phyloP scores from a whole-genome alignment of 2,113 vertebrate genomes.

The Craseonycteris thonglongyai region DNA sequence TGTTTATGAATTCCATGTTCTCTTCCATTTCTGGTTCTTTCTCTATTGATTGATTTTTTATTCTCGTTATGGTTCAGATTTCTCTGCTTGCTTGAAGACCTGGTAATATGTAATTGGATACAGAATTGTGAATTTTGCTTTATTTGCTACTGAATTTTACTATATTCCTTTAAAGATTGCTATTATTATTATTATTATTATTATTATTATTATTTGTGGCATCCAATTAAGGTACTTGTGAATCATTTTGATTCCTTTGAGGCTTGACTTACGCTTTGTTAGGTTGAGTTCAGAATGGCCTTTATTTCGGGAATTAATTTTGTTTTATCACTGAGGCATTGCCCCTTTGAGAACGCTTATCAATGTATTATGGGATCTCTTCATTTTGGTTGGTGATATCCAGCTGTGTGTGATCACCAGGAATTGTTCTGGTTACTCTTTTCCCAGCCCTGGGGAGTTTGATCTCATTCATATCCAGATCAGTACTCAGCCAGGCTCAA shows the following conservation, averaged over 20 bases:
- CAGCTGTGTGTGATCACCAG: not conserved
- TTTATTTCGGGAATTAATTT: not conserved
- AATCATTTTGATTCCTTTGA: not conserved
- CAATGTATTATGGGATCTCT: not conserved
- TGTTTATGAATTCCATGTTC: not conserved
- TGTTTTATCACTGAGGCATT: not conserved
- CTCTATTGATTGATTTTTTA: not conserved
- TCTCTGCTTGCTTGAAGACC: not conserved
- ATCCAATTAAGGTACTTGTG: not conserved
- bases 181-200: not conserved
- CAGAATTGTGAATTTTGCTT: not conserved
- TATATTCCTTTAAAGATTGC: not conserved
- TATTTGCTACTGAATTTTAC: slow-evolving; percentile 1
- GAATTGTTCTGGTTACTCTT: not conserved
- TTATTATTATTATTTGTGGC: not conserved
- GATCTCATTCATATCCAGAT: not conserved
- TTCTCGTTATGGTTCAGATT: not conserved
- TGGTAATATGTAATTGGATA: not conserved
- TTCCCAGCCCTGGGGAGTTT: not conserved
- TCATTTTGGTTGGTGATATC: not conserved
- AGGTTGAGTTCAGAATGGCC: not conserved
- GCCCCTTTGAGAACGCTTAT: not conserved
- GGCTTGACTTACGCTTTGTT: not conserved
- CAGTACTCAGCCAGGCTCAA: not conserved
- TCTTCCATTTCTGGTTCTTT: not conserved